phyloP scores from a whole-genome alignment of 2,888 invertebrate genomes.

The Papilio protenor region DNA sequence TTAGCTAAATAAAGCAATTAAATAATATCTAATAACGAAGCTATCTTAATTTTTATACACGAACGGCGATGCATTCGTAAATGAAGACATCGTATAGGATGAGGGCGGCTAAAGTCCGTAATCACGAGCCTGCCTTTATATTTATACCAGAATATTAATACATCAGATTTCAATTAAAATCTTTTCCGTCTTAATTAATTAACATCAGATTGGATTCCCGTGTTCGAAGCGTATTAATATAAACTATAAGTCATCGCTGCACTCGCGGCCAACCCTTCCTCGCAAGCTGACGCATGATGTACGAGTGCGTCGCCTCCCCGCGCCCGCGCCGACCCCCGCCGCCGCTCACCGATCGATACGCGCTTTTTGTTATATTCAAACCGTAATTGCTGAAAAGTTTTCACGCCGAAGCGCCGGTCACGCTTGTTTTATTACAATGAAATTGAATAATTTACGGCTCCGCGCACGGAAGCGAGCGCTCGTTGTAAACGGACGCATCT shows the following conservation, averaged over 20 bases:
- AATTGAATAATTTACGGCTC: slow-evolving; percentile 84
- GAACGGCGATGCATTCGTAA: background rate
- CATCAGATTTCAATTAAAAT: slow-evolving; percentile 48
- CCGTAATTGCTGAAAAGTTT: slow-evolving; percentile 84
- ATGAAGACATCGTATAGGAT: background rate
- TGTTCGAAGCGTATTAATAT: slow-evolving; percentile 77
- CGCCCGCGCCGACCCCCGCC: slow-evolving; percentile 51
- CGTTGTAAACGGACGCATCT: slow-evolving; percentile 71
- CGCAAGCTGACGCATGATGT: slow-evolving; percentile 81
- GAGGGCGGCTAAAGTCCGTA: background rate
- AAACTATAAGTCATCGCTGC: slow-evolving; percentile 79
- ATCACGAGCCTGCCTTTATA: background rate
- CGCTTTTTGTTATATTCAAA: slow-evolving; percentile 82
- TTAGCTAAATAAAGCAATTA: background rate
- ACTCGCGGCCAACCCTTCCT: slow-evolving; percentile 75
- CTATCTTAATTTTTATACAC: background rate
- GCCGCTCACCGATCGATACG: slow-evolving; percentile 65
- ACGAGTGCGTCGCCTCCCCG: slow-evolving; percentile 66
- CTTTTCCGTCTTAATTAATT: slow-evolving; percentile 68
- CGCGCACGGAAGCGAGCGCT: slow-evolving; percentile 71
- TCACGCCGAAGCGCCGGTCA: slow-evolving; percentile 81
- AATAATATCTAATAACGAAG: background rate
- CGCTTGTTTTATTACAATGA: slow-evolving; percentile 84
- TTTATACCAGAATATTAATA: slow-evolving; percentile 4
- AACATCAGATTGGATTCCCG: slow-evolving; percentile 72